phyloP scores from a whole-genome alignment of 2,797 vertebrate species.

The Varecia variegata region DNA sequence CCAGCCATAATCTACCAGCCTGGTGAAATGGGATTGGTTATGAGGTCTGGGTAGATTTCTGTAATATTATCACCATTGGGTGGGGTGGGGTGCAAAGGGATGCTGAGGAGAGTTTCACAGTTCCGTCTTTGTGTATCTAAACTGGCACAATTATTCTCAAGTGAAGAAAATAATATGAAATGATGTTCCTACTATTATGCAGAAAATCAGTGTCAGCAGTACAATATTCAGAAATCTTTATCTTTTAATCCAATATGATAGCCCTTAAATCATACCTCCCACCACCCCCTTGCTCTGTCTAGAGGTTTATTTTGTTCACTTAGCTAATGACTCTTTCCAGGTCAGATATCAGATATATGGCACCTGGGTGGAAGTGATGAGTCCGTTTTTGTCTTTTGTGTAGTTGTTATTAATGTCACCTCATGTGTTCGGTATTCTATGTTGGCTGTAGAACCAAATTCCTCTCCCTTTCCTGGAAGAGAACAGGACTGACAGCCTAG shows the following conservation, averaged over 20 bases:
- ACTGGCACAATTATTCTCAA: background rate
- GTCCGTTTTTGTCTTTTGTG: background rate
- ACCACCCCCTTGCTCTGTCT: rapidly evolving
- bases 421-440: background rate
- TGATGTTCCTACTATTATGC: background rate
- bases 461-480: background rate
- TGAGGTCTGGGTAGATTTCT: background rate
- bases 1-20: background rate
- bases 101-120: background rate
- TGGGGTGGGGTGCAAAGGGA: too few relatives aligned
- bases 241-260: background rate
- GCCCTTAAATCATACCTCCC: background rate
- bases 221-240: background rate
- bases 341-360: background rate
- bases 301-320: background rate
- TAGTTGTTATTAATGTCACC: background rate
- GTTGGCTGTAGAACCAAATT: background rate
- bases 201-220: background rate
- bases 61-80: too few relatives aligned
- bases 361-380: background rate
- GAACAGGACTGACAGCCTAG: background rate
- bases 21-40: background rate
- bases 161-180: background rate
- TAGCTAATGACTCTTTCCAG: background rate
- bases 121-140: background rate